These are phyloP conservation scores for Lepisosteus osseus DNA, from an alignment of 2,113 vertebrate genomes.

Conservation along the genomic window DNA sequence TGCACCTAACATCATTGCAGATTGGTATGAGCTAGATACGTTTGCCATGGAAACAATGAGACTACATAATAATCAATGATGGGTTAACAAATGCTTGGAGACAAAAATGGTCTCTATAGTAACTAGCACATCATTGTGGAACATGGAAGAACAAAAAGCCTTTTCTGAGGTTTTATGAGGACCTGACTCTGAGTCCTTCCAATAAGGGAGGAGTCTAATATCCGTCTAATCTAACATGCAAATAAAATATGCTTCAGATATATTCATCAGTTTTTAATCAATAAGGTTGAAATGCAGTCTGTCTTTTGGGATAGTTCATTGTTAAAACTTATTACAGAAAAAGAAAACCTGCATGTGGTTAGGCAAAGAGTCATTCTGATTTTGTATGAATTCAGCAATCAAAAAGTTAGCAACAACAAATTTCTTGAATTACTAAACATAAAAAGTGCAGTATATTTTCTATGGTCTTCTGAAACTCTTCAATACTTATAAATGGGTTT, in stretches of 20 bases:
- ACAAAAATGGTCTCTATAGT: conserved; percentile 14
- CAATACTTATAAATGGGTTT: too few relatives aligned
- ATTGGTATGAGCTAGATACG: not conserved
- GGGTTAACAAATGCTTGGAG: not conserved
- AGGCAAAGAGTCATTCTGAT: too few relatives aligned
- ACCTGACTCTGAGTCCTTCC: not conserved
- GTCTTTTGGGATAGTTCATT: not conserved
- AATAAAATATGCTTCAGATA: not conserved
- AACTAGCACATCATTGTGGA: conserved; percentile 6
- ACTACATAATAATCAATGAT: conserved; percentile 2
- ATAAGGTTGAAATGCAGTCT: not conserved
- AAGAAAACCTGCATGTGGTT: too few relatives aligned
- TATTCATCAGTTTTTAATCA: not conserved
- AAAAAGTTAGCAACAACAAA: too few relatives aligned
- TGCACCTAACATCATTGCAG: not conserved
- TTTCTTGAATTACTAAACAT: too few relatives aligned
- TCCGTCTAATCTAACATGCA: not conserved
- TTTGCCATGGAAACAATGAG: conserved; percentile 20
- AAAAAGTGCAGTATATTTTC: too few relatives aligned
- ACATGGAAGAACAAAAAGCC: not conserved
- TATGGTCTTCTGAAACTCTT: too few relatives aligned
- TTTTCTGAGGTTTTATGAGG: not conserved
- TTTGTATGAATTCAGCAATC: too few relatives aligned
- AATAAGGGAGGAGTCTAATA: not conserved
- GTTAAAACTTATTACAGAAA: not conserved